These are phyloP conservation scores for Ochropleura leucogaster DNA, from an alignment of 2,888 invertebrate genomes.

Conservation along the genomic window DNA sequence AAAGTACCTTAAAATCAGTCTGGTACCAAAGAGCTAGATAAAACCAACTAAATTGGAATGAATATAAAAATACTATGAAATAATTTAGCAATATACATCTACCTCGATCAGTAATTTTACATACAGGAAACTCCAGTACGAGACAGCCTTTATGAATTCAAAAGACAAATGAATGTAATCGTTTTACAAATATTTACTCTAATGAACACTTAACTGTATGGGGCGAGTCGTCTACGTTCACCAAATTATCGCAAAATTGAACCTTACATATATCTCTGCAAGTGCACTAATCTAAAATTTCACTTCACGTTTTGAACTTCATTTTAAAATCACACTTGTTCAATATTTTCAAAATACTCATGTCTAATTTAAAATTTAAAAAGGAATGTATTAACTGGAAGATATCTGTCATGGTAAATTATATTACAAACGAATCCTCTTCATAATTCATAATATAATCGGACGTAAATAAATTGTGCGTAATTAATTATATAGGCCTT, in stretches of 20 bases:
- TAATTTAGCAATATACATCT: slow-evolving; percentile 89
- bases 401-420: slow-evolving; percentile 74
- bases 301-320: slow-evolving; percentile 85
- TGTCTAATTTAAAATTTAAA: slow-evolving; percentile 77
- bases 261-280: slow-evolving; percentile 82
- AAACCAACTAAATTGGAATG: slow-evolving; percentile 87
- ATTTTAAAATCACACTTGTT: slow-evolving; percentile 85
- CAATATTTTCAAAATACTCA: slow-evolving; percentile 73
- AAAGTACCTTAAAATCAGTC: slow-evolving; percentile 91
- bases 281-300: slow-evolving; percentile 80
- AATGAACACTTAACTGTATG: slow-evolving; percentile 89
- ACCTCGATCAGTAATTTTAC: slow-evolving; percentile 82
- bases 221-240: slow-evolving; percentile 81
- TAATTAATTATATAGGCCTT: slow-evolving; percentile 85
- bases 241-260: slow-evolving; percentile 85
- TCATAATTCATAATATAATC: slow-evolving; percentile 62
- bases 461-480: slow-evolving; percentile 84
- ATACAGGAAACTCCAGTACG: slow-evolving; percentile 84
- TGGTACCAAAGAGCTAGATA: slow-evolving; percentile 89
- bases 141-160: slow-evolving; percentile 85
- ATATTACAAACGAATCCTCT: slow-evolving; percentile 61
- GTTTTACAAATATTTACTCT: slow-evolving; percentile 86
- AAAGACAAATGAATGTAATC: slow-evolving; percentile 83
- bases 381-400: slow-evolving; percentile 88
- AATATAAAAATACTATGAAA: slow-evolving; percentile 90